Base-by-base conservation (phyloP, 2,113 vertebrate genomes). In the Irena cyanogastra region DNA sequence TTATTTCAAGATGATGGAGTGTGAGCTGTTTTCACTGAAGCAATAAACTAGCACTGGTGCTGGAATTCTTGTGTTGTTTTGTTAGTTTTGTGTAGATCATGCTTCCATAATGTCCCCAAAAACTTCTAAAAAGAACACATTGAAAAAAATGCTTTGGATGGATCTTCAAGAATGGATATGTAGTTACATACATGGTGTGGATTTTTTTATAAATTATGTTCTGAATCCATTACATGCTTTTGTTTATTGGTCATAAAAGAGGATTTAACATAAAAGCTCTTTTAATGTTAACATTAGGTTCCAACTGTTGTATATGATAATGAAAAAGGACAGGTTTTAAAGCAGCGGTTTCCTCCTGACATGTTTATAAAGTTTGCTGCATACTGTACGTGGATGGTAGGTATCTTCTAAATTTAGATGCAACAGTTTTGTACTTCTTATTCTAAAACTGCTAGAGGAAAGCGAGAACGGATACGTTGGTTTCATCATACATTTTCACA, bases 281-380 rank as follows among this genome's bases (percentile, higher is more conserved):
- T 95, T 83, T 87, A 96, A 90, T 85, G 92, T 77, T 96, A 94
- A 80, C 35, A 80, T 71, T 80, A 82, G 8, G 33, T 95, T 96
- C 70, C 68, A 92, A 21, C 56, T 93, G 50, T 95, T 96, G 95
- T 87, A 92, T 91, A 24, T 74, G 49, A 63, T 93, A 87, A 93
- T 96, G 70, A 95, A 96, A 91, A 76, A 85, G 44, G 30, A 77
- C 26, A 6, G 9, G 33, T 76, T 97, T 97, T 92, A 76, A 95
- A 76, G 60, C 77, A 44, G 33, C 22, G 22, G 42, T 91, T 97
- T 94, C 57, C 41, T 92, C 87, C 72, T 97, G 54, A 91, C 31
- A 30, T 70, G 83, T 42, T 76, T 68, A 26, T 52, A 10, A 56
- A 79, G 74, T 92, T 96, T 26, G 8, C 49, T 92, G 6, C 9